phyloP scores from a whole-genome alignment of 1,140 invertebrate species.

The Samia ricini region DNA sequence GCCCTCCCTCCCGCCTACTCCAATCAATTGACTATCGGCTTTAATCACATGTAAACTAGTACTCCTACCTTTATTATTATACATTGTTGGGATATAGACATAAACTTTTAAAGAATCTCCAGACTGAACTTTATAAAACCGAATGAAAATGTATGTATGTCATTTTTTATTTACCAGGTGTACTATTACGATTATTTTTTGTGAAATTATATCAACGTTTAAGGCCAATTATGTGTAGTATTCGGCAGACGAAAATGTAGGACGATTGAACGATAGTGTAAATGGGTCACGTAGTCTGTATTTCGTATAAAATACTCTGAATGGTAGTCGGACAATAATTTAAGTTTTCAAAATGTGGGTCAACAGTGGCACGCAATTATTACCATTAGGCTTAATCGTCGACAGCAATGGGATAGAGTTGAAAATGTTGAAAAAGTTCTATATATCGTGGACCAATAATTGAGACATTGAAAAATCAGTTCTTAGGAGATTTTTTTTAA shows the following conservation, averaged over 20 bases:
- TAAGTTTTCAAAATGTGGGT: slow-evolving; percentile 62
- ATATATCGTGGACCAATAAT: too few species aligned
- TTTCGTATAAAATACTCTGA: slow-evolving; percentile 48
- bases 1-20: slow-evolving; percentile 28
- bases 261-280: slow-evolving; percentile 64
- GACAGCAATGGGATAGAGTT: too few species aligned
- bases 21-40: slow-evolving; percentile 37
- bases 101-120: too few species aligned
- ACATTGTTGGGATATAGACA: too few species aligned
- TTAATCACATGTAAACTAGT: neutral
- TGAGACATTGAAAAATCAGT: too few species aligned
- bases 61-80: too few species aligned
- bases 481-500: too few species aligned
- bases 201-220: slow-evolving; percentile 13
- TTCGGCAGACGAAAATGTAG: slow-evolving; percentile 44
- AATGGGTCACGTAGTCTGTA: slow-evolving; percentile 51
- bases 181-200: too few species aligned
- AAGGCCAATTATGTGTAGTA: slow-evolving; percentile 31
- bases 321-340: slow-evolving; percentile 57
- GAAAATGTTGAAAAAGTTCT: too few species aligned
- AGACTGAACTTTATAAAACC: too few species aligned
- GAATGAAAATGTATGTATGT: too few species aligned
- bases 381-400: neutral
- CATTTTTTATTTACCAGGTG: too few species aligned
- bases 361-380: slow-evolving; percentile 57